These are phyloP conservation scores for Thalassoma bifasciatum DNA, from an alignment of 2,113 vertebrate genomes.

Conservation along the genomic window DNA sequence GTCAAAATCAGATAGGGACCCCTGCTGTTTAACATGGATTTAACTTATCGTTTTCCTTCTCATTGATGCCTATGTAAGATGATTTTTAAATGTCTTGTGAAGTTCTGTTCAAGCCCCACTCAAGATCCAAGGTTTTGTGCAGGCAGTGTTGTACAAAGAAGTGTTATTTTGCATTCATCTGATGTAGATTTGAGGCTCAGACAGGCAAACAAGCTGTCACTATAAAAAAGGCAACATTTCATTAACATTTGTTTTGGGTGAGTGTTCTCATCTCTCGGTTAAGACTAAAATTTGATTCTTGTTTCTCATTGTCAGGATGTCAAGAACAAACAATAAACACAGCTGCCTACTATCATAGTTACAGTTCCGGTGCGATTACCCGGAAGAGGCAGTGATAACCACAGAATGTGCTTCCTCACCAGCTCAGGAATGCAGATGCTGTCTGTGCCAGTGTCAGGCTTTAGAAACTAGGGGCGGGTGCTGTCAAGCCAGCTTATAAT, in stretches of 20 bases:
- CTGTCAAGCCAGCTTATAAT: slow-evolving; percentile 7
- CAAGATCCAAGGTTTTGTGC: too few species aligned
- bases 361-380: not conserved
- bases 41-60: too few species aligned
- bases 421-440: slow-evolving; percentile 51
- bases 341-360: slow-evolving; percentile 14
- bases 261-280: slow-evolving; percentile 11
- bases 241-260: slow-evolving; percentile 3
- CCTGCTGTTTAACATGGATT: too few species aligned
- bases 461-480: slow-evolving; percentile 2
- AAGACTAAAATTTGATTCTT: not conserved
- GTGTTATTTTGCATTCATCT: too few species aligned
- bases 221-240: not conserved
- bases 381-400: slow-evolving; percentile 38
- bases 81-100: too few species aligned
- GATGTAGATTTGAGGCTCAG: not conserved
- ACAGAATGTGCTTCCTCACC: slow-evolving; percentile 45
- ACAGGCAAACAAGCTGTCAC: slow-evolving; percentile 3
- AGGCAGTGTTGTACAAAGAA: too few species aligned
- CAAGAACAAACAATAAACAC: slow-evolving; percentile 9
- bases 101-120: too few species aligned
- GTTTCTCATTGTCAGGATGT: slow-evolving; percentile 29
- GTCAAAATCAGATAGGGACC: too few species aligned
- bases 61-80: too few species aligned
- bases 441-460: slow-evolving; percentile 33